Evolutionary conservation across 2,888 invertebrate species (phyloP).

Genomic region (Melieria crassipennis): DNA sequence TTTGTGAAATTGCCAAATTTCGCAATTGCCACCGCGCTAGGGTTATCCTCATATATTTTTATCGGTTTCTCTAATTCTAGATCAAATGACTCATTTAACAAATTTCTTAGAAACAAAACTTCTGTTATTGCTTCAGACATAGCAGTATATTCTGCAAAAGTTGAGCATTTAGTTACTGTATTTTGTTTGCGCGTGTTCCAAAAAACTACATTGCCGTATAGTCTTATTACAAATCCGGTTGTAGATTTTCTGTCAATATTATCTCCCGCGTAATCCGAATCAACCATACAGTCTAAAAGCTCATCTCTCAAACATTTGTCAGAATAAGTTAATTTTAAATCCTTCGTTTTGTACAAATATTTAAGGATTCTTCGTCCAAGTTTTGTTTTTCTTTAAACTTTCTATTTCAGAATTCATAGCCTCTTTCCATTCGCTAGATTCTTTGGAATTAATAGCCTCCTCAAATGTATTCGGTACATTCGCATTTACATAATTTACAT

Average conservation of each 20-base stretch:
- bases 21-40: too few relatives aligned
- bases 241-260: neutral
- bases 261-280: slow-evolving; percentile 13
- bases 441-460: neutral
- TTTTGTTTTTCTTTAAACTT: neutral
- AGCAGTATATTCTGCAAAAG: too few relatives aligned
- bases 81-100: too few relatives aligned
- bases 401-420: slow-evolving; percentile 15
- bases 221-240: slow-evolving; percentile 1
- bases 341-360: slow-evolving; percentile 14
- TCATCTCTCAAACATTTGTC: slow-evolving; percentile 2
- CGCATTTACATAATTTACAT: too few relatives aligned
- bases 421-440: slow-evolving; percentile 13
- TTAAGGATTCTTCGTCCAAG: slow-evolving; percentile 1
- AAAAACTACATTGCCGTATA: slow-evolving; percentile 15
- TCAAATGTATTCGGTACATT: too few relatives aligned
- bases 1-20: too few relatives aligned
- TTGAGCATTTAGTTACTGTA: too few relatives aligned
- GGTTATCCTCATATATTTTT: too few relatives aligned
- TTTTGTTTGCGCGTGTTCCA: slow-evolving; percentile 7
- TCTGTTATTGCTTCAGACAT: too few relatives aligned
- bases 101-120: too few relatives aligned
- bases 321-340: slow-evolving; percentile 14
- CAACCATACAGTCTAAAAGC: slow-evolving; percentile 15
- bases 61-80: too few relatives aligned